Evolutionary conservation across 1,140 invertebrate genomes (phyloP), one percentile per base, ranked within the genome.

Genomic region (Drosophila kanapiae): DNA sequence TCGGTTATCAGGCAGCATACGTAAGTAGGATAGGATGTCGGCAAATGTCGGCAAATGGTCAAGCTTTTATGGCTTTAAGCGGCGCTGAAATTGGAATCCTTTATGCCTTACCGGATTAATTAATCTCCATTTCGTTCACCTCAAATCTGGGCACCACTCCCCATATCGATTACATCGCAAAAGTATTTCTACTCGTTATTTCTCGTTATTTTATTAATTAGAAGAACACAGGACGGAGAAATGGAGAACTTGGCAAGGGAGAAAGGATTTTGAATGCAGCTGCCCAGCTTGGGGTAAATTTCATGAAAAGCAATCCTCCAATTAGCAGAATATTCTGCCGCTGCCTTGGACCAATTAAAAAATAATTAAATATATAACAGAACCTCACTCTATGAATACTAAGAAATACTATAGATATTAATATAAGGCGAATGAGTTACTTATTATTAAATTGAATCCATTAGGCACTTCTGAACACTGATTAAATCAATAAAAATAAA

Each of bases 121-220:
- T 77, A 78, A 61, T 56, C 33, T 35, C 13, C 6, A 11, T 13
- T 14, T 53, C 16, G n/a, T n/a, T 18, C 5, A 37, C 45, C 45
- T 54, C 29, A 31, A 70, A 58, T 71, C 48, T 43, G 23, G 0
- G 11, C 10, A 14, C 7, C 29, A 60, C 27, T 45, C 42, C 18
- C 53, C 37, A 65, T 88, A 87, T 88, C 84, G 86, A 80, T 87
- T 80, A 78, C 83, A 5, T 0, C 10, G 16, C 23, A 27, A 57
- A 45, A 64, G 64, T 48, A 82, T 64, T 67, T 75, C 29, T 64
- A 49, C 35, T n/a, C n/a, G n/a, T n/a, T 40, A 78, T 48, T 64
- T 33, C 61, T 80, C 62, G 69, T 78, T 68, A 83, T 83, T 84
- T 83, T 88, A 78, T 80, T 80, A 84, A 80, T 87, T 80, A 78